A percentile compares a stretch with the other conserved stretches of the same genome.
Conservation (phyloP, 2,888 invertebrate species). For the Parnassius glacialis region DNA sequence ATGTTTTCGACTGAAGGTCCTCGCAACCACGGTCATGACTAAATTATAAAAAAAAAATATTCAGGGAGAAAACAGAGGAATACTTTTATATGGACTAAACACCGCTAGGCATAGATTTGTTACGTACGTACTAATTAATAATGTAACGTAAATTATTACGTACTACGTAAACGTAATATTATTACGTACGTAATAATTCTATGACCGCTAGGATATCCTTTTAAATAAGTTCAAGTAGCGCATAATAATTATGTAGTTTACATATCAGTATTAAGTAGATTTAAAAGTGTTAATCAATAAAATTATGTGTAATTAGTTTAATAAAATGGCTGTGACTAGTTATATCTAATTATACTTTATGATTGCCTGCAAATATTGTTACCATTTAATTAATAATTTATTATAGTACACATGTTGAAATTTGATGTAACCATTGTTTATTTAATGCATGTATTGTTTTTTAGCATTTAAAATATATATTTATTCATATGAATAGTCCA, state of each 20-base stretch:
- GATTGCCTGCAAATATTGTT: slow-evolving; percentile 12
- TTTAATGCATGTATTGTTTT: slow-evolving; percentile 4
- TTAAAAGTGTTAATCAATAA: not conserved
- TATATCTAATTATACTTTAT: slow-evolving; percentile 18
- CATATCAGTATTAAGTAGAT: slow-evolving; percentile 34
- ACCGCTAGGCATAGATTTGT: no score
- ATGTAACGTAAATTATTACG: no score
- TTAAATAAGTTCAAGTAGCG: no score
- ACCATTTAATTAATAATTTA: slow-evolving; percentile 20
- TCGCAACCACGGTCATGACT: no score
- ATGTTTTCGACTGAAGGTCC: no score
- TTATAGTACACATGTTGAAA: slow-evolving; percentile 7
- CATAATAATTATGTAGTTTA: slow-evolving; percentile 3
- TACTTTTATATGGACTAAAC: no score
- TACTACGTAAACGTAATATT: no score
- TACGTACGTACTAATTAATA: no score
- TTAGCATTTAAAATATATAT: slow-evolving; percentile 8
- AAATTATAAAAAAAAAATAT: no score
- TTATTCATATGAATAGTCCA: not conserved
- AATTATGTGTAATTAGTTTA: slow-evolving; percentile 11
- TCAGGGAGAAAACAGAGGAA: no score
- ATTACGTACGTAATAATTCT: no score
- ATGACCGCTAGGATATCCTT: no score
- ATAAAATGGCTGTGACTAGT: slow-evolving; percentile 35
- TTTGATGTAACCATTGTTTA: slow-evolving; percentile 10